Evolutionary conservation across 2,888 invertebrate species (phyloP).

Genomic region (Auanema sp.): DNA sequence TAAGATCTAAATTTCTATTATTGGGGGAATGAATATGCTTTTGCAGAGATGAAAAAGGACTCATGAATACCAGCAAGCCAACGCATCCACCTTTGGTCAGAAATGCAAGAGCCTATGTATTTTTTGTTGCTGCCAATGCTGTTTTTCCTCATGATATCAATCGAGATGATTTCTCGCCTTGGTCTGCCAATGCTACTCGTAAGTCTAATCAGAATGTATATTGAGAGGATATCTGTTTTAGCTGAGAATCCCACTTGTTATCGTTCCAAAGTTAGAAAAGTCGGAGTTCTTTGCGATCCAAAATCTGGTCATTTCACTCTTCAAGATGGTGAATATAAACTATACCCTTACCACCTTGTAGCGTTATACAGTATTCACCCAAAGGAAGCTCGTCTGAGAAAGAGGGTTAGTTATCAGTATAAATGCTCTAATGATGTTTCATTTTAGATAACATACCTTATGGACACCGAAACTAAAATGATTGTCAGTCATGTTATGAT

Average conservation of each 20-base stretch:
- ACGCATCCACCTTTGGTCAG: slow-evolving; percentile 39
- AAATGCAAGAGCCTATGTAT: slow-evolving; percentile 40
- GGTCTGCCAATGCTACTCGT: slow-evolving; percentile 43
- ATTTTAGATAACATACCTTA: slow-evolving; percentile 45
- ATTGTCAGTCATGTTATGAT: slow-evolving; percentile 45
- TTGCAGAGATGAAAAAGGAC: slow-evolving; percentile 40
- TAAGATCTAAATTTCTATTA: slow-evolving; percentile 12
- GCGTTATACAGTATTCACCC: slow-evolving; percentile 41
- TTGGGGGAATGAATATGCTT: not conserved
- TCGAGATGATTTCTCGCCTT: slow-evolving; percentile 50
- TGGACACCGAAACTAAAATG: slow-evolving; percentile 39
- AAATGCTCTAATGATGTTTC: not conserved
- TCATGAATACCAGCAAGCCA: slow-evolving; percentile 36
- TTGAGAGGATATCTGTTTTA: slow-evolving; percentile 10
- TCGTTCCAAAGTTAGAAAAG: slow-evolving; percentile 40
- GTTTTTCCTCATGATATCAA: slow-evolving; percentile 46
- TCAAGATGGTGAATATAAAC: slow-evolving; percentile 41
- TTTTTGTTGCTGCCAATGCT: slow-evolving; percentile 41
- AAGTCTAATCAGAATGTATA: not conserved
- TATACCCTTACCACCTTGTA: slow-evolving; percentile 39
- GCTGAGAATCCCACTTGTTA: slow-evolving; percentile 40
- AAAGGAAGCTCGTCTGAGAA: slow-evolving; percentile 36
- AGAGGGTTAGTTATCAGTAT: slow-evolving; percentile 22
- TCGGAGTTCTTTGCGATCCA: slow-evolving; percentile 31
- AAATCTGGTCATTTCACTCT: slow-evolving; percentile 21